A percentile compares a stretch with the other conserved stretches of the same genome.
phyloP scores from a whole-genome alignment of 2,888 invertebrate genomes.

The Bursaphelenchus okinawaensis region DNA sequence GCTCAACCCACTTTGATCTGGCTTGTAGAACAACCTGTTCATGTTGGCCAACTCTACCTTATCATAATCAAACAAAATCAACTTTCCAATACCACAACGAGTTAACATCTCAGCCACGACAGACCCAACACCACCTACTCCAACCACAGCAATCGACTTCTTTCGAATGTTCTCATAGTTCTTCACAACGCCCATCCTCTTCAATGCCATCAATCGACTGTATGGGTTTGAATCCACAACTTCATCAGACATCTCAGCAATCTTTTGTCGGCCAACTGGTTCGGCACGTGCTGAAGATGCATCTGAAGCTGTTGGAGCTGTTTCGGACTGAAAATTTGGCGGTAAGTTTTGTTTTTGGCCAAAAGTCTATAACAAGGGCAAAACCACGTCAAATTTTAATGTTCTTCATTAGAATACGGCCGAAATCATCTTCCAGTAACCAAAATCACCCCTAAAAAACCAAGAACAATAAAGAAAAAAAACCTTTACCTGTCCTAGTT shows the following conservation, averaged over 20 bases:
- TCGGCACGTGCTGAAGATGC: not conserved
- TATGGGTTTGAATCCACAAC: conserved; percentile 86
- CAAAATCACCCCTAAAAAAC: no score
- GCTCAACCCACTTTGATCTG: conserved; percentile 88
- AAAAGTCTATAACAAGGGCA: no score
- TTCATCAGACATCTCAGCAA: conserved; percentile 69
- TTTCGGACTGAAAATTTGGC: not conserved
- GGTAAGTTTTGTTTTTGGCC: no score
- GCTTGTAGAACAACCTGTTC: conserved; percentile 94
- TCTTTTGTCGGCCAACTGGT: conserved; percentile 41
- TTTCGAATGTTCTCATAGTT: conserved; percentile 84
- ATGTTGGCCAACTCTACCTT: conserved; percentile 98
- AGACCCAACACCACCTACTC: conserved; percentile 98
- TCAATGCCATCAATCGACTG: conserved; percentile 80
- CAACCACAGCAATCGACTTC: conserved; percentile 84
- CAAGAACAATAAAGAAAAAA: no score
- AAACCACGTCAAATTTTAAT: no score
- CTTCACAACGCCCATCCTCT: conserved; percentile 96
- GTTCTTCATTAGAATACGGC: no score
- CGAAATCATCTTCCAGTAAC: no score
- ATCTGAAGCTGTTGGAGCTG: not conserved
- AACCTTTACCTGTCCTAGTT: no score
- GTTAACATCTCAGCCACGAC: conserved; percentile 99
- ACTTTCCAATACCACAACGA: conserved; percentile 71
- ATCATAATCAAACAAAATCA: conserved; percentile 95